A percentile compares a stretch with the other conserved stretches of the same genome.
Conservation (phyloP, 2,797 vertebrate species). For the Varecia variegata region DNA sequence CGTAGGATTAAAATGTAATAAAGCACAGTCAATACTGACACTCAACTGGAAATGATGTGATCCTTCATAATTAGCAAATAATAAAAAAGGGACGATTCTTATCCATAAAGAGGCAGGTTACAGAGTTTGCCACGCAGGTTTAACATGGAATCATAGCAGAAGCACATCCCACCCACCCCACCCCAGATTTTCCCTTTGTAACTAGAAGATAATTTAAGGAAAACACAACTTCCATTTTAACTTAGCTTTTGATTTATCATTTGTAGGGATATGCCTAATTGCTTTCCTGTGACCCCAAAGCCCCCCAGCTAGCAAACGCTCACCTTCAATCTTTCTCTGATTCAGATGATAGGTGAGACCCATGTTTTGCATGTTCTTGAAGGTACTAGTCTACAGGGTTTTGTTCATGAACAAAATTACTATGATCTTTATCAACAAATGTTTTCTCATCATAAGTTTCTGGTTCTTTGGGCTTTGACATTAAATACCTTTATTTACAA, state of each 20-base stretch:
- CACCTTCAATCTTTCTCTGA: neutral
- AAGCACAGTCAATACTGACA: neutral
- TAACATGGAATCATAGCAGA: neutral
- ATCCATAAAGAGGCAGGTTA: neutral
- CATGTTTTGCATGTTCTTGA: neutral
- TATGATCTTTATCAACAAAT: neutral
- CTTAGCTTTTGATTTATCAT: neutral
- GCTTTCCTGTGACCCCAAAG: neutral
- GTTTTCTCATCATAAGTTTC: neutral
- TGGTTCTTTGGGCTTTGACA: neutral
- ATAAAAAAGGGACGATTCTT: neutral
- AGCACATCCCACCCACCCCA: neutral
- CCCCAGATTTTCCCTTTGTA: neutral
- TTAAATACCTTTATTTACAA: slow-evolving; percentile 10
- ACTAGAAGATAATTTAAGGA: neutral
- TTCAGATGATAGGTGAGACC: neutral
- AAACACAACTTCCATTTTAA: neutral
- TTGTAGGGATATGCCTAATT: neutral
- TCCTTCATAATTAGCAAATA: slow-evolving; percentile 26
- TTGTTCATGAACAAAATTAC: neutral
- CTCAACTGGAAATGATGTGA: neutral
- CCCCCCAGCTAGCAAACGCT: neutral
- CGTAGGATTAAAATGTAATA: slow-evolving; percentile 53
- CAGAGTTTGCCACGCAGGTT: neutral
- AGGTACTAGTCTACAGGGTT: neutral